A percentile compares a stretch with the other conserved stretches of the same genome.
These are phyloP conservation scores for Dufourea novaeangliae DNA, from an alignment of 1,140 invertebrate species.

Conservation along the genomic window DNA sequence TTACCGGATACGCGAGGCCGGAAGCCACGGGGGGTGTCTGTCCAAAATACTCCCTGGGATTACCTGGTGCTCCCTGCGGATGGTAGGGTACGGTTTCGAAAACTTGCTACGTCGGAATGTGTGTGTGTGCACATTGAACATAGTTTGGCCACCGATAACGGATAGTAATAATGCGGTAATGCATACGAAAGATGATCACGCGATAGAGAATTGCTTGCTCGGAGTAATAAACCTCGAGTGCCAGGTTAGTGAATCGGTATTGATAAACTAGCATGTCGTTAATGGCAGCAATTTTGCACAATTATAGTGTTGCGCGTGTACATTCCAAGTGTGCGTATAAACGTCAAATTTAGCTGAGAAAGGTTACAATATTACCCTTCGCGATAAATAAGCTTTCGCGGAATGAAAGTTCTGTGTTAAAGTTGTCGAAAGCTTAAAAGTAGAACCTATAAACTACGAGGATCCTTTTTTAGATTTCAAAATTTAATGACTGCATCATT, in stretches of 20 bases:
- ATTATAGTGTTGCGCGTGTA: background rate
- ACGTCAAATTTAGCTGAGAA: too few relatives aligned
- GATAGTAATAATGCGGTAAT: slow-evolving; percentile 23
- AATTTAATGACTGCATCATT: too few relatives aligned
- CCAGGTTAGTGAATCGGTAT: background rate
- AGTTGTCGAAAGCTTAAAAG: too few relatives aligned
- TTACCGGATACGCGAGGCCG: slow-evolving; percentile 71
- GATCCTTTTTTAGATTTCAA: too few relatives aligned
- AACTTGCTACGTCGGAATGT: slow-evolving; percentile 50
- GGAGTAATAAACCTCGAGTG: slow-evolving; percentile 4
- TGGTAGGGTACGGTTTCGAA: slow-evolving; percentile 58
- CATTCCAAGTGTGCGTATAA: slow-evolving; percentile 4
- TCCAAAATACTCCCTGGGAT: slow-evolving; percentile 66
- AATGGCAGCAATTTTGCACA: slow-evolving; percentile 13
- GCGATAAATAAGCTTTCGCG: too few relatives aligned
- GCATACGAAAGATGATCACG: slow-evolving; percentile 15
- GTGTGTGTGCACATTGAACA: slow-evolving; percentile 21
- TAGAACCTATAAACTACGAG: too few relatives aligned
- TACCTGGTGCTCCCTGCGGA: slow-evolving; percentile 54
- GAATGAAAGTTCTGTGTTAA: too few relatives aligned
- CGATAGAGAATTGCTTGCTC: slow-evolving; percentile 33
- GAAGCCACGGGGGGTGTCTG: slow-evolving; percentile 69
- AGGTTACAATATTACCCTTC: too few relatives aligned
- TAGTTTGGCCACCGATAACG: slow-evolving; percentile 20
- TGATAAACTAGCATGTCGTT: slow-evolving; percentile 21